Base-by-base conservation (phyloP, 2,888 invertebrate species). In the Tethea ocularis region DNA sequence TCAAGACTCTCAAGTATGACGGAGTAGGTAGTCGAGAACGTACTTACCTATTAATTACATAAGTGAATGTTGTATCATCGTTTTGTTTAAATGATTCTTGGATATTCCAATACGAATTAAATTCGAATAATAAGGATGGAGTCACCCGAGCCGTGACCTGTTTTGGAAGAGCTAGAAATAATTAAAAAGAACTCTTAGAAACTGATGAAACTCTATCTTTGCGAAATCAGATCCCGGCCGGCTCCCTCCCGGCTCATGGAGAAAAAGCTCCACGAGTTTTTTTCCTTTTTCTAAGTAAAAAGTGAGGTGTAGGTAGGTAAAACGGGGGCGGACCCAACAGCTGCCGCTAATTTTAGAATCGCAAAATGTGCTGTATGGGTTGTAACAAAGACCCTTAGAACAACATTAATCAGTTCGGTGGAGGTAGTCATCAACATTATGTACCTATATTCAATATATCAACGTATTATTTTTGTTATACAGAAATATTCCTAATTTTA, bases 161-260 rank as follows among this genome's bases (percentile, higher is more conserved):
- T 81, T 87, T 38, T 80, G 75, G 76, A 71, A 72, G 74, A 79
- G 77, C 77, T 72, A 69, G 66, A 77, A 68, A 84, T 86, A 88
- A 89, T 88, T 87, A 87, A 86, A 86, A 87, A 88, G 88, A 91
- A 90, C 84, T 89, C 88, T 81, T 87, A 89, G 84, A 88, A 90
- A 84, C 79, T 80, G 79, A 82, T 83, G 91, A 88, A 90, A 90
- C 86, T 90, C 87, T 88, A 90, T 88, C 86, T 86, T 82, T 75
- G 85, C 86, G 91, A 88, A 91, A 91, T 87, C 84, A 86, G 88
- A 91, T 86, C 84, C 77, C 78, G 75, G 69, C 72, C 80, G 74
- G 74, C 74, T 81, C 78, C 74, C 77, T 80, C 77, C 70, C 64
- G 66, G 71, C 68, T 78, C 70, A 66, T 72, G 71, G 70, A 80